Conservation (phyloP, 2,888 invertebrate genomes). For the Volucella bombylans region DNA sequence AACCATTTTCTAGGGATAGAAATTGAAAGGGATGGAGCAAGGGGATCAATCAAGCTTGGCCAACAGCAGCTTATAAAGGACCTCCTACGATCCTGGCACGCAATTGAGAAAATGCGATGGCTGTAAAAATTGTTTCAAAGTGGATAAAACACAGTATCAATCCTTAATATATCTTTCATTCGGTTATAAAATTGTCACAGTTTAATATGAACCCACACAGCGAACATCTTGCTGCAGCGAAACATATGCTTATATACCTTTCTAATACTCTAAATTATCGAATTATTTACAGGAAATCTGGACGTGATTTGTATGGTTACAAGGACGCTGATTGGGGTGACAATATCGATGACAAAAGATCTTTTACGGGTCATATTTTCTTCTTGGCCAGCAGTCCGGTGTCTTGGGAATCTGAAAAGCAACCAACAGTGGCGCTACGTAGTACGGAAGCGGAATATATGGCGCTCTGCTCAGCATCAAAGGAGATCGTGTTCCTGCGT, state of each 20-base stretch:
- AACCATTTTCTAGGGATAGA: too few species aligned
- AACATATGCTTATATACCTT: background rate
- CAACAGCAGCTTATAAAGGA: too few species aligned
- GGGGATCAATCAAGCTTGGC: too few species aligned
- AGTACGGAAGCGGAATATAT: constrained; percentile 12
- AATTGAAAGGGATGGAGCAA: too few species aligned
- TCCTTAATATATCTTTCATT: too few species aligned
- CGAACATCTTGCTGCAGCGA: background rate
- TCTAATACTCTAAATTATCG: background rate
- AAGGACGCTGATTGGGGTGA: constrained; percentile 2
- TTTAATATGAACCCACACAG: background rate
- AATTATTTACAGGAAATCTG: constrained; percentile 12
- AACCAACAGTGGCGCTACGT: constrained; percentile 14
- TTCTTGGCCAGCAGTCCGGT: constrained; percentile 8
- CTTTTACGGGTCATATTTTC: background rate
- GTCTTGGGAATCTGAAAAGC: constrained; percentile 18
- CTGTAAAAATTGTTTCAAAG: too few species aligned
- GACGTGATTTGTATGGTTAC: constrained; percentile 4
- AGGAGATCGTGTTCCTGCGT: constrained; percentile 1
- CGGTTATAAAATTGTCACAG: too few species aligned
- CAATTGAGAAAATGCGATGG: too few species aligned
- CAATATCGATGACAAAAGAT: too few species aligned
- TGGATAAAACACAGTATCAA: too few species aligned
- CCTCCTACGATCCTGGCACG: too few species aligned
- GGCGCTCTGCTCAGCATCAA: constrained; percentile 1